Evolutionary conservation across 2,888 invertebrate genomes (phyloP), one percentile per base, ranked within the genome.

Genomic region (Drymonia ruficornis): DNA sequence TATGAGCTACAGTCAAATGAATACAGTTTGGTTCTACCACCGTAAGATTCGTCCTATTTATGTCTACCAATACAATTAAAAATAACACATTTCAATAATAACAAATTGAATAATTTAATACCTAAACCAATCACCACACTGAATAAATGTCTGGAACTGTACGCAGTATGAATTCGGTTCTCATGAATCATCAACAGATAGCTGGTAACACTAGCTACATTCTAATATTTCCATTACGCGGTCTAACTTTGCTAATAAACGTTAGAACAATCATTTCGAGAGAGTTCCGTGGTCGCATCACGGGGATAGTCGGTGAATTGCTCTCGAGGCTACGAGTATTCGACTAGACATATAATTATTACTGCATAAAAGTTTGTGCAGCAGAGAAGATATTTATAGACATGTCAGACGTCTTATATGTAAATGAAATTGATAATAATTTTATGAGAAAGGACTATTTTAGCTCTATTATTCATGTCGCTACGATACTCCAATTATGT

Each of bases 221-320:
- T 45, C 45, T 45, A 28, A 45, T 45, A 18, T 11, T 15, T 45
- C 19, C n/a, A 23, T 19, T 23, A 44, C 19, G 45, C 9, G 40
- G 16, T 16, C 12, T 19, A 50, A 49, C 28, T 53, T 36, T 47
- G 45, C 40, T 44, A 28, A 45, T 45, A 45, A 45, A 45, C 45
- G 45, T 6, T 28, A 46, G 43, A 29, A 50, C 50, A 50, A 31
- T 45, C 40, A 34, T 43, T 50, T 50, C 45, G 28, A 2, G 45
- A 28, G 45, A 61, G 53, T 53, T 23, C 28, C 28, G 45, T 28
- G 45, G 28, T 45, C 28, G 45, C 12, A 2, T 9, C 28, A 16
- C 40, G 16, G 5, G 45, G 1, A 11, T n/a, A 44, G 12, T 44
- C 43, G 0, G 1, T 23, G 15, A 28, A 12, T n/a, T 45, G 28